These are phyloP conservation scores for Lichenostomus cassidix DNA, from an alignment of 2,113 vertebrate genomes.

Conservation along the genomic window DNA sequence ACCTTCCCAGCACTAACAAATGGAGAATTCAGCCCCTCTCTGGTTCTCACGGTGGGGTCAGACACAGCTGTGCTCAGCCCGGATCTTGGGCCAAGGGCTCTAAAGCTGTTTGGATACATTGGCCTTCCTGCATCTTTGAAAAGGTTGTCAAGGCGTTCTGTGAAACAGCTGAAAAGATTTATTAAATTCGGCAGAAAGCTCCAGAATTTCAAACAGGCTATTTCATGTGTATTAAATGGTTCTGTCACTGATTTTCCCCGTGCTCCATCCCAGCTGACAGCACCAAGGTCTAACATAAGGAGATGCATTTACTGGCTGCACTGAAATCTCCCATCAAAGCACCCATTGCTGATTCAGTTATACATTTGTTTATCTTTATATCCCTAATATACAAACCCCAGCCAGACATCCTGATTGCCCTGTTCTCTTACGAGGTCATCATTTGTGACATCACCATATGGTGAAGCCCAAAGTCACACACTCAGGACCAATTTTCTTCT, in stretches of 20 bases:
- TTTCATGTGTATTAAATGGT: background rate
- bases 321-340: background rate
- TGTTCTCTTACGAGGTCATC: background rate
- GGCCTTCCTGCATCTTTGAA: slow-evolving; percentile 1
- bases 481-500: rapidly evolving
- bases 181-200: slow-evolving; percentile 4
- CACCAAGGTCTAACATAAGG: background rate
- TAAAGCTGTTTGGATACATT: background rate
- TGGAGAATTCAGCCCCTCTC: background rate
- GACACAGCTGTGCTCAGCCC: slow-evolving; percentile 18
- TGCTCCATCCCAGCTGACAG: background rate
- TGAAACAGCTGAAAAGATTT: slow-evolving; percentile 32
- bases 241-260: background rate
- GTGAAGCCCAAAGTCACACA: background rate
- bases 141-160: background rate
- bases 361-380: background rate
- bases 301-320: background rate
- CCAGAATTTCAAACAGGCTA: background rate
- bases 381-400: background rate
- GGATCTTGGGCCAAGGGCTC: slow-evolving; percentile 5
- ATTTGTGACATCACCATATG: background rate
- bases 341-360: background rate
- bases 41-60: slow-evolving; percentile 46
- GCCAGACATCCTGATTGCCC: background rate
- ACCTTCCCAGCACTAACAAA: background rate